Evolutionary conservation across 2,888 invertebrate genomes (phyloP).

Genomic region (Drosophila nr. perissopoda): DNA sequence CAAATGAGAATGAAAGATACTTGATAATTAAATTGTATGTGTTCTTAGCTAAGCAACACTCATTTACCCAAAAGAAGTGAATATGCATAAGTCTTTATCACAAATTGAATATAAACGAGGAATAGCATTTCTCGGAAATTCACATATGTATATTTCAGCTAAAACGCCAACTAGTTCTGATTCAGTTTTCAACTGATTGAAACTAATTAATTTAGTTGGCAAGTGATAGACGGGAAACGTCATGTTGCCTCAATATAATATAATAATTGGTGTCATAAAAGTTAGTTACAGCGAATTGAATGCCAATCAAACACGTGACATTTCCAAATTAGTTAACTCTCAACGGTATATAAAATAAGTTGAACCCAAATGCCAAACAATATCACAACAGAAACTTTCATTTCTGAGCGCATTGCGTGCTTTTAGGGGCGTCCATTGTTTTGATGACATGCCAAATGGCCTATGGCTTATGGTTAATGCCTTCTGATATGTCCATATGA

Average conservation of each 20-base stretch:
- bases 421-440: constrained; percentile 50
- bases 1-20: background rate
- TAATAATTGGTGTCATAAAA: constrained; percentile 76
- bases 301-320: constrained; percentile 69
- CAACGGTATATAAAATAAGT: constrained; percentile 29
- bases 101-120: too few species aligned
- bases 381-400: constrained; percentile 31
- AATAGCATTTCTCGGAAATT: background rate
- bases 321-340: constrained; percentile 61
- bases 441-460: constrained; percentile 71
- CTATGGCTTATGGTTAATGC: constrained; percentile 40
- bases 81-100: too few species aligned
- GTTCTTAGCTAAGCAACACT: background rate
- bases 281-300: constrained; percentile 71
- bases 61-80: too few species aligned
- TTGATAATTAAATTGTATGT: background rate
- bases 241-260: constrained; percentile 24
- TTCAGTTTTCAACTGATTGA: background rate
- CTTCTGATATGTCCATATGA: constrained; percentile 33
- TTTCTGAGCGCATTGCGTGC: constrained; percentile 59
- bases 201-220: constrained; percentile 33
- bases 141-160: background rate
- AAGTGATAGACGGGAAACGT: constrained; percentile 20
- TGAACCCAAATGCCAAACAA: constrained; percentile 23
- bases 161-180: background rate